These are phyloP conservation scores for Epinotia nisella DNA, from an alignment of 2,888 invertebrate species.

Conservation along the genomic window DNA sequence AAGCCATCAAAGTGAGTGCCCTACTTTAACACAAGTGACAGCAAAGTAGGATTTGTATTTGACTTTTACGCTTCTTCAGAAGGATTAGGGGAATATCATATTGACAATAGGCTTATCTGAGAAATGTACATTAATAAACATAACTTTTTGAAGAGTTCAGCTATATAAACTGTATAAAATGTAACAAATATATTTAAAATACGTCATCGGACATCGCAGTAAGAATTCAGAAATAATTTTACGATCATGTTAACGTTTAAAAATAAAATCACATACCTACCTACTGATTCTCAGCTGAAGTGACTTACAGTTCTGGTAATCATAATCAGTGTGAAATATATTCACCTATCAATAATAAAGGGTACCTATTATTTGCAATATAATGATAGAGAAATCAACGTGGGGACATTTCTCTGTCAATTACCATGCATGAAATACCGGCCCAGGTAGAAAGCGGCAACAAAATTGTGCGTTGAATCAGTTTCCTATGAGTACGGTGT, in stretches of 20 bases:
- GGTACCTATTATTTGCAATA: too few species aligned
- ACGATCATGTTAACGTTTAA: constrained; percentile 23
- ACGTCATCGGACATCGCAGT: constrained; percentile 1
- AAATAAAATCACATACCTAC: constrained; percentile 25
- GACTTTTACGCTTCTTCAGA: constrained; percentile 71
- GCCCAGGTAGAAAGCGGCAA: neutral
- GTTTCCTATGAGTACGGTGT: constrained; percentile 60
- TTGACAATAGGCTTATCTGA: constrained; percentile 65
- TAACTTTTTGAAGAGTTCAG: neutral
- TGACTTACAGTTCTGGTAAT: constrained; percentile 23
- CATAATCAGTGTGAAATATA: neutral
- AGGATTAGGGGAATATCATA: constrained; percentile 76
- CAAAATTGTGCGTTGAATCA: constrained; percentile 54
- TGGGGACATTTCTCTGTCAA: neutral
- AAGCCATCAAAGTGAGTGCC: constrained; percentile 79
- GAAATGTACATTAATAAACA: constrained; percentile 1
- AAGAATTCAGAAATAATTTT: constrained; percentile 8
- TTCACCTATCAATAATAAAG: neutral
- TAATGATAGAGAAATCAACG: too few species aligned
- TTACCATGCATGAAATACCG: neutral
- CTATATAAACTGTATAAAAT: neutral
- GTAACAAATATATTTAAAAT: constrained; percentile 1
- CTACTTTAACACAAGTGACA: constrained; percentile 80
- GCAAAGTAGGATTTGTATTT: constrained; percentile 82
- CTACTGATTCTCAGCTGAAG: constrained; percentile 23